Evolutionary conservation across 2,888 invertebrate species (phyloP), one percentile per base, ranked within the genome.

Genomic region (Chrysolina haemoptera): DNA sequence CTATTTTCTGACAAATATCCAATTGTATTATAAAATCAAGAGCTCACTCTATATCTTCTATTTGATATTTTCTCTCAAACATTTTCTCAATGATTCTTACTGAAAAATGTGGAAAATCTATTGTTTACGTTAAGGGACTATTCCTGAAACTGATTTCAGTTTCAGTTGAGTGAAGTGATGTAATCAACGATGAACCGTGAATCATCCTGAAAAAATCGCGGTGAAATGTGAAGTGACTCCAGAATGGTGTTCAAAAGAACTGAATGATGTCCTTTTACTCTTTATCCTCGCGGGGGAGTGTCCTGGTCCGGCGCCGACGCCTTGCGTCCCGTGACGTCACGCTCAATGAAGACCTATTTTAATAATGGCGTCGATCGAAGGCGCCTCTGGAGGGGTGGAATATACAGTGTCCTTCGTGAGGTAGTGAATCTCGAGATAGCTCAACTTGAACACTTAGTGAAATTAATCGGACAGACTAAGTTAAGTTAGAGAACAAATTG

Each of bases 291-390:
- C 53, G 83, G 80, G 84, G 87, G 87, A 84, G 86, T 85, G 85
- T 83, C 85, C 84, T 53, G 76, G 77, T 64, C 73, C 71, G 65
- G 86, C 88, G 88, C 87, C 87, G 87, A 86, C 87, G 86, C 87
- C 80, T 70, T 82, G 77, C 86, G 83, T 83, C 85, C 77, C 84
- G 85, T 88, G 88, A 88, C 88, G 88, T 87, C 88, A 88, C 87
- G 73, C 75, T 82, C 84, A 85, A 88, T 88, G 88, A 87, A 86
- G 88, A 87, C 86, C 87, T 87, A 87, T 88, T 87, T 88, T 87
- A 87, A 88, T 89, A 87, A 89, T 89, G 89, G 88, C 89, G 89
- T 85, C 87, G 85, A 77, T 78, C 80, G 77, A 76, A 74, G 76
- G 76, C 74, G 78, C 71, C 68, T 59, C 68, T 70, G 72, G 78